A percentile compares a stretch with the other conserved stretches of the same genome.
Evolutionary conservation across 2,113 vertebrate genomes (phyloP).

Genomic region (Cavia aperea): DNA sequence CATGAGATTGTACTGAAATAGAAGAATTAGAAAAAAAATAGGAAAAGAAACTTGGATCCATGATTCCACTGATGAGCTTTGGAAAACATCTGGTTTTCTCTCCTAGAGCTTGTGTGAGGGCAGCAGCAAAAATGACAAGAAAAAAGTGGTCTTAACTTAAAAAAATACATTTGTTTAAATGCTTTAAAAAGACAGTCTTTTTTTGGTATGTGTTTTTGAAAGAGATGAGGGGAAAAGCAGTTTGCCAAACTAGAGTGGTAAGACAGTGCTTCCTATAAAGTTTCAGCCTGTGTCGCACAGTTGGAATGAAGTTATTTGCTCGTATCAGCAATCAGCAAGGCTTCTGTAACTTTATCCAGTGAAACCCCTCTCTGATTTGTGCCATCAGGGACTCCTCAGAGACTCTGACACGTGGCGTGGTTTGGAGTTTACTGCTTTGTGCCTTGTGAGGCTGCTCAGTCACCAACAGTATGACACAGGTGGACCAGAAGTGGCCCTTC

Average conservation of each 20-base stretch:
- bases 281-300: not conserved
- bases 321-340: not conserved
- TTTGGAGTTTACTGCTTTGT: not conserved
- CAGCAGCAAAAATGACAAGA: not conserved
- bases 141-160: not conserved
- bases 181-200: not conserved
- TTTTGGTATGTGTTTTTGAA: not conserved
- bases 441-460: not conserved
- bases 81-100: not conserved
- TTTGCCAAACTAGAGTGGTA: not conserved
- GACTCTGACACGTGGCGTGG: not conserved
- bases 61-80: not conserved
- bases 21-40: slow-evolving; percentile 31
- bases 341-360: not conserved
- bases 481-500: not conserved
- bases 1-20: slow-evolving; percentile 38
- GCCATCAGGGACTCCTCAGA: not conserved
- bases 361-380: not conserved
- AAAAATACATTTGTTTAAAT: not conserved
- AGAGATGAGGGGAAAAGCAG: not conserved
- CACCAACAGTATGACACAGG: accelerated
- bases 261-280: not conserved
- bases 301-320: not conserved
- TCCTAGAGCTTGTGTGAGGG: not conserved
- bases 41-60: not conserved